Percentiles rank a stretch among this genome's conserved stretches.
Conservation (phyloP, 2,888 invertebrate species). For the Lasiommata megera region DNA sequence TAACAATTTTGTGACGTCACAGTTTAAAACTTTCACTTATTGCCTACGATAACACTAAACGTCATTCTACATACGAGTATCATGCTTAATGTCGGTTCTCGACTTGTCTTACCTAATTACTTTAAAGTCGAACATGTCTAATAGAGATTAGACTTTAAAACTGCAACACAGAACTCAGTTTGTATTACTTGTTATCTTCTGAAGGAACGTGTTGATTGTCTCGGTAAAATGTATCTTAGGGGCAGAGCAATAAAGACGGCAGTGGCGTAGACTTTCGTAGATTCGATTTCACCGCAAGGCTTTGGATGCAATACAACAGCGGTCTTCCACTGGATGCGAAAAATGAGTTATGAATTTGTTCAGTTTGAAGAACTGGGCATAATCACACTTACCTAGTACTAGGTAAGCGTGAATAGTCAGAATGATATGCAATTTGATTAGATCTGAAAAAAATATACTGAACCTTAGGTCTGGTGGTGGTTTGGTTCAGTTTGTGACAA, state of each 20-base stretch:
- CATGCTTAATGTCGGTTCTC: slow-evolving; percentile 1
- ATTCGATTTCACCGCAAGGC: slow-evolving; percentile 10
- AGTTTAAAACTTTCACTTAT: background rate
- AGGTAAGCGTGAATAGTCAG: background rate
- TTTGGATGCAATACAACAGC: slow-evolving; percentile 1
- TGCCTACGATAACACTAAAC: background rate
- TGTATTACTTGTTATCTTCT: background rate
- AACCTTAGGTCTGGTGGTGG: too few relatives aligned
- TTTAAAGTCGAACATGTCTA: background rate
- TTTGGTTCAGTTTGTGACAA: too few relatives aligned
- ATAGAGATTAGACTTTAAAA: background rate
- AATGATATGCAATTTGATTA: too few relatives aligned
- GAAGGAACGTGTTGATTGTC: background rate
- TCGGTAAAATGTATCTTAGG: background rate
- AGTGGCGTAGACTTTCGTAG: background rate
- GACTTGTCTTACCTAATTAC: background rate
- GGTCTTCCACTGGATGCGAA: background rate
- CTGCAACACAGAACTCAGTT: background rate
- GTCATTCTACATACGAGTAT: background rate
- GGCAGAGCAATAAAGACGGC: background rate
- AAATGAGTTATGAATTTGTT: background rate
- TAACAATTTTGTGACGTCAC: background rate
- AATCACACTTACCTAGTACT: background rate
- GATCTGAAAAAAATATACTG: too few relatives aligned
- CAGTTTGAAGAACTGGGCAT: background rate